A percentile compares a stretch with the other conserved stretches of the same genome.
These are phyloP conservation scores for Busseola fusca DNA, from an alignment of 2,888 invertebrate genomes.

Conservation along the genomic window DNA sequence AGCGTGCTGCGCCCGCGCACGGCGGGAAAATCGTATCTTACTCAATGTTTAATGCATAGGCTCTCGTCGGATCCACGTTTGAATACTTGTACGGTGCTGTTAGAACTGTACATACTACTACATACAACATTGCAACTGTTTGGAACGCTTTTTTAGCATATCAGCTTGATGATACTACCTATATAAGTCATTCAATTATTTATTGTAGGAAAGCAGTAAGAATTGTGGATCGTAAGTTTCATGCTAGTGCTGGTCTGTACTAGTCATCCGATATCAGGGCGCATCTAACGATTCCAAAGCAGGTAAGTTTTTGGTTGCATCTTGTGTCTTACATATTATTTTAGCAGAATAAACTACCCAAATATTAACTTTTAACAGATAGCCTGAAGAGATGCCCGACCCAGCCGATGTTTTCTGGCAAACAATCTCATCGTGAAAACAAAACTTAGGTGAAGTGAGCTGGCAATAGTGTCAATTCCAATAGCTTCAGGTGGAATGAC, in stretches of 20 bases:
- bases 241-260: background rate
- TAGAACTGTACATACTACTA: conserved; percentile 67
- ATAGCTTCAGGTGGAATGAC: too few species aligned
- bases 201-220: background rate
- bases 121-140: conserved; percentile 45
- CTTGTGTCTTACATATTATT: background rate
- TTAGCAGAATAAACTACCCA: background rate
- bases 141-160: conserved; percentile 46
- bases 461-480: too few species aligned
- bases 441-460: too few species aligned
- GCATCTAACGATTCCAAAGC: background rate
- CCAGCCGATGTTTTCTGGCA: too few species aligned
- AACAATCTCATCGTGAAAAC: too few species aligned
- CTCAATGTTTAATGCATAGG: conserved; percentile 79
- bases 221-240: background rate
- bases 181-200: too few species aligned
- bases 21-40: conserved; percentile 79
- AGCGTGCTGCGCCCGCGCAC: conserved; percentile 70
- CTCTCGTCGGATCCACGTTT: conserved; percentile 58
- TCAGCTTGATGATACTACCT: conserved; percentile 8
- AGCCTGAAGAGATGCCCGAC: background rate
- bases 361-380: background rate
- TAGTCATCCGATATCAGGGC: background rate
- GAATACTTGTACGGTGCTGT: conserved; percentile 65
- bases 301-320: background rate